Conservation (phyloP, 2,797 vertebrate species). For the Lateolabrax maculatus region DNA sequence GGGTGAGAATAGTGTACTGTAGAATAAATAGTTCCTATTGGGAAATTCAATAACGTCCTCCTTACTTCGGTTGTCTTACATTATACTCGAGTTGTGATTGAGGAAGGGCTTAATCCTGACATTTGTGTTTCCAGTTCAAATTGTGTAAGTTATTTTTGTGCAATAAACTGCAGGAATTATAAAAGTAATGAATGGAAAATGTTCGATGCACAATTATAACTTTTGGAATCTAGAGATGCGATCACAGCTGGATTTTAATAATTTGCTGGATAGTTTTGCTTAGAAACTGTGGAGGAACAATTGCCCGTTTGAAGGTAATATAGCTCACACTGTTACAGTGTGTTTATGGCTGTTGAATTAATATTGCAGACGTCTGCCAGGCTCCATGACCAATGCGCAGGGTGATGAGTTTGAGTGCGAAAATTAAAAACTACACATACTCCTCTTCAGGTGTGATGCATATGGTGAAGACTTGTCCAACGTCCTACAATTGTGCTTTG, state of each 20-base stretch:
- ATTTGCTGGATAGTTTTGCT: background rate
- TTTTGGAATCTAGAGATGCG: background rate
- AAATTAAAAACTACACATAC: background rate
- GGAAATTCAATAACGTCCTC: background rate
- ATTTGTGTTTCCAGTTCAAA: background rate
- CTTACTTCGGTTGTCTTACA: background rate
- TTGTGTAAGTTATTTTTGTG: background rate
- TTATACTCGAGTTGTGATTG: background rate
- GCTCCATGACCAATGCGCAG: background rate
- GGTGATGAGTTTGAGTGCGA: background rate
- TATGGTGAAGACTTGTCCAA: background rate
- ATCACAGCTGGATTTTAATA: background rate
- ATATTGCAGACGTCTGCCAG: background rate
- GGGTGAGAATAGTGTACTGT: background rate
- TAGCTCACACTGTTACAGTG: too few relatives aligned
- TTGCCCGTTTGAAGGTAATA: background rate
- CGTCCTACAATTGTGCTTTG: background rate
- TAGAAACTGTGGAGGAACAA: background rate
- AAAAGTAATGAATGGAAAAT: background rate
- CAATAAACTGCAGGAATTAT: background rate
- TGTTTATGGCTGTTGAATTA: background rate
- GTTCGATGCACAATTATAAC: background rate
- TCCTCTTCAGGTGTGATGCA: background rate
- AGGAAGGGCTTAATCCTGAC: too few relatives aligned
- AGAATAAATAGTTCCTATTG: slow-evolving; percentile 32